Evolutionary conservation across 2,888 invertebrate genomes (phyloP).

Genomic region (Melipona bicolor): DNA sequence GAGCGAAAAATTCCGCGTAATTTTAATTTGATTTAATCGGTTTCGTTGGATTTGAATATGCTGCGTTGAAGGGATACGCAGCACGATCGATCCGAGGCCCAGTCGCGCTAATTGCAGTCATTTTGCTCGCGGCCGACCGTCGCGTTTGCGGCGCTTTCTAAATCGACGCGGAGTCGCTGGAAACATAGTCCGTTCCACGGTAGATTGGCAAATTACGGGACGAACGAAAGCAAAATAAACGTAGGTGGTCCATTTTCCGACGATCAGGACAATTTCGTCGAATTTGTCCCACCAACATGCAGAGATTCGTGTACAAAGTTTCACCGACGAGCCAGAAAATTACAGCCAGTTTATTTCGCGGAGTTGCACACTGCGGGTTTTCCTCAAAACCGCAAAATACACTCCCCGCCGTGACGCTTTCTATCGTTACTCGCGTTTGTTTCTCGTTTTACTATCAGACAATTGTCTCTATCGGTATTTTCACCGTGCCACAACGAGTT

Average conservation of each 20-base stretch:
- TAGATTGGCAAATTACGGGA: constrained; percentile 43
- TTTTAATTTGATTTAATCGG: constrained; percentile 1
- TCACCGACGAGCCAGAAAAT: constrained; percentile 19
- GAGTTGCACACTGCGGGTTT: constrained; percentile 34
- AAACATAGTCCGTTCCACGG: constrained; percentile 34
- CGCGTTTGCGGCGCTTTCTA: constrained; percentile 48
- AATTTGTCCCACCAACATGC: background rate
- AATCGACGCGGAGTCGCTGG: constrained; percentile 32
- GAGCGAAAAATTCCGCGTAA: background rate
- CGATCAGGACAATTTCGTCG: background rate
- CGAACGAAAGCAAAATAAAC: constrained; percentile 22
- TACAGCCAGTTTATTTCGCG: background rate
- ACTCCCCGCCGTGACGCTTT: constrained; percentile 43
- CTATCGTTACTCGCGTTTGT: constrained; percentile 28
- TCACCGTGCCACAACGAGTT: constrained; percentile 25
- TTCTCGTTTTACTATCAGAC: constrained; percentile 32
- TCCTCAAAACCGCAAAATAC: constrained; percentile 33
- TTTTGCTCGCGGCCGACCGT: constrained; percentile 47
- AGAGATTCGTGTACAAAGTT: background rate
- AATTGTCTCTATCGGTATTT: constrained; percentile 54
- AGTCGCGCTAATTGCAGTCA: constrained; percentile 61
- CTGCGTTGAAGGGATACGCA: background rate
- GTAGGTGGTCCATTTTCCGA: background rate
- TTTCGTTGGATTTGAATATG: constrained; percentile 24
- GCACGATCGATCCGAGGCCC: constrained; percentile 6